Evolutionary conservation across 2,888 invertebrate genomes (phyloP), one percentile per base, ranked within the genome.

Genomic region (Pyrrhosoma nymphula): DNA sequence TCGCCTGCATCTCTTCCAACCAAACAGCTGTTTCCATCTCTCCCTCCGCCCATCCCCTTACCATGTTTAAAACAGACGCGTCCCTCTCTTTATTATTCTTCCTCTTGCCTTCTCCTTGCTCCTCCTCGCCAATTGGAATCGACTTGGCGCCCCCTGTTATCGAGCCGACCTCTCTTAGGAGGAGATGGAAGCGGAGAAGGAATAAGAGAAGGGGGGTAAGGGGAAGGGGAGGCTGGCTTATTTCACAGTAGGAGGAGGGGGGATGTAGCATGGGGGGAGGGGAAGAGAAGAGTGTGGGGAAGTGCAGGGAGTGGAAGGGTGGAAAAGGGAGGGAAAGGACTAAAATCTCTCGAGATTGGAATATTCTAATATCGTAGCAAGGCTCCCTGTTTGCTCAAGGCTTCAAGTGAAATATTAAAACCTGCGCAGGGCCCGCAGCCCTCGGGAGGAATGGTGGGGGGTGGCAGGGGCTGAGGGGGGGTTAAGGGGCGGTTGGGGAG

Each of bases 391-490:
- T 96, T 96, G 96, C 96, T 91, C 96, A 96, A 96, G 96, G 96
- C 96, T 96, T 96, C 96, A 96, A 96, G 96, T 96, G 96, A 96
- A 96, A 96, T 96, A 96, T 96, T 96, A 96, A 96, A 96, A 96
- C 96, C 96, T 96, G 96, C 95, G 95, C 95, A 95, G 95, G 95
- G 95, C 88, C 75, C 63, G 60, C 55, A 69, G 91, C 69, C 95
- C 95, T 95, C 95, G 82, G 39, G 95, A 55, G 20, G 12, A 88
- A 39, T 14, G 47, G 69, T 6, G 26, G 69, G 14, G 14, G 55
- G 89, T n/a, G 12, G n/a, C 0, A n/a, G 89, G 56, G 14, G 6
- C 20, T 8, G 88, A 35, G 55, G n/a, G 23, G 47, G 89, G 8
- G 23, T 4, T 2, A 14, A 35, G 88, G 16, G 20, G 18, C 0